A percentile compares a stretch with the other conserved stretches of the same genome.
These are phyloP conservation scores for Drosophila takahashii DNA, from an alignment of 1,140 invertebrate species.

Conservation along the genomic window DNA sequence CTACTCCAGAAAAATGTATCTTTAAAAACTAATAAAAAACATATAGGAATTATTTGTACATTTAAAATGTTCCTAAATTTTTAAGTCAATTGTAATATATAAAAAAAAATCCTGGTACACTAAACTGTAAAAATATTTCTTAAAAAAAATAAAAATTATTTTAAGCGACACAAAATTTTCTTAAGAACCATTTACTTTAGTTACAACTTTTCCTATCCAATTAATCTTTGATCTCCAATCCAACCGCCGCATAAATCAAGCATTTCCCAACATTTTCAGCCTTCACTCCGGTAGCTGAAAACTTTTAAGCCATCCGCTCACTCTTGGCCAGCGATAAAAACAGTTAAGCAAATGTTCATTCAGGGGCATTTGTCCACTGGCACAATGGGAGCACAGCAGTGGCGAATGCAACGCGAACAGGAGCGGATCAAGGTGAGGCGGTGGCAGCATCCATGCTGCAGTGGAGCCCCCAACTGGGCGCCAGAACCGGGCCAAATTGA, in stretches of 20 bases:
- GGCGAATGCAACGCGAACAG: constrained; percentile 5
- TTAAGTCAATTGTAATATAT: not conserved
- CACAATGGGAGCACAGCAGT: constrained; percentile 16
- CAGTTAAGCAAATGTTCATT: constrained; percentile 54
- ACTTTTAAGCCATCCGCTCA: constrained; percentile 45
- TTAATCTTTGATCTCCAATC: constrained; percentile 34
- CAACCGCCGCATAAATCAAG: constrained; percentile 18
- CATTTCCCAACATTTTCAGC: constrained; percentile 22
- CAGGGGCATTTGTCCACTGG: constrained; percentile 30
- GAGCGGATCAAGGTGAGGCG: constrained; percentile 23
- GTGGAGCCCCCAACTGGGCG: constrained; percentile 20
- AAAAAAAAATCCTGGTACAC: not conserved
- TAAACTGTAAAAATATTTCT: not conserved
- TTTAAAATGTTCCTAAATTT: too few species aligned
- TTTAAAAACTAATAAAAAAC: too few species aligned
- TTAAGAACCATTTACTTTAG: not conserved
- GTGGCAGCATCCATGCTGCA: constrained; percentile 17
- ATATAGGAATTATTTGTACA: too few species aligned
- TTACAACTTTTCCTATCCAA: constrained; percentile 14
- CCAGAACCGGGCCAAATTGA: constrained; percentile 51
- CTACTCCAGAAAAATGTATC: too few species aligned
- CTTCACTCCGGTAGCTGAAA: constrained; percentile 16
- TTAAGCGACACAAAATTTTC: too few species aligned
- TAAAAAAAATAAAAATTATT: not conserved
- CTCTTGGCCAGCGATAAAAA: constrained; percentile 36